Percentiles rank a stretch among this genome's conserved stretches.
phyloP scores from a whole-genome alignment of 2,888 invertebrate genomes.

The Dicyrtoma fusca region DNA sequence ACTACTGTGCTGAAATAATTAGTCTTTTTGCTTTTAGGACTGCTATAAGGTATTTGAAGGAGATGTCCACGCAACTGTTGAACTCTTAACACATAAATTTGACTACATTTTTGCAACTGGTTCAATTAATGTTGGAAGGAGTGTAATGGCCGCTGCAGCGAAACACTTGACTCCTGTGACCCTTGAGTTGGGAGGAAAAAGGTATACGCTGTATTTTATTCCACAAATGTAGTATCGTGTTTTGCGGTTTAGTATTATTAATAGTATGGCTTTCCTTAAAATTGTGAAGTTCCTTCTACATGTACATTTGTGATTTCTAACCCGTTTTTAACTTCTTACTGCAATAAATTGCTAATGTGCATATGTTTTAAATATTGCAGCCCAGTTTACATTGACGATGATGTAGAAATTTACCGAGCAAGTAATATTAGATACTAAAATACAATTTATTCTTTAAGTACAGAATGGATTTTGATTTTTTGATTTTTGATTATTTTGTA shows the following conservation, averaged over 20 bases:
- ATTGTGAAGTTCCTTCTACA: too few species aligned
- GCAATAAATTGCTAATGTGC: too few species aligned
- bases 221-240: neutral
- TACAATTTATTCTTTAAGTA: neutral
- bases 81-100: slow-evolving; percentile 82
- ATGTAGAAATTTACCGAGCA: slow-evolving; percentile 68
- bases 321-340: too few species aligned
- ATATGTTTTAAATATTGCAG: too few species aligned
- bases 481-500: neutral
- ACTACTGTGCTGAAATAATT: too few species aligned
- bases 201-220: slow-evolving; percentile 61
- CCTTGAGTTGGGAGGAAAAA: slow-evolving; percentile 86
- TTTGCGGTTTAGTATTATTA: too few species aligned
- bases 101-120: slow-evolving; percentile 87
- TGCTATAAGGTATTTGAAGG: slow-evolving; percentile 80
- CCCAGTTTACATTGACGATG: slow-evolving; percentile 86
- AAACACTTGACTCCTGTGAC: slow-evolving; percentile 84
- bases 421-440: slow-evolving; percentile 9
- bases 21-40: slow-evolving; percentile 63
- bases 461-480: slow-evolving; percentile 5
- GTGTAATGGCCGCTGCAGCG: slow-evolving; percentile 80
- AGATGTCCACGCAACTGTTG: slow-evolving; percentile 81
- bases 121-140: slow-evolving; percentile 80
- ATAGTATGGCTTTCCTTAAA: too few species aligned
- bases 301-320: too few species aligned